These are phyloP conservation scores for Aphidius ervi DNA, from an alignment of 1,140 invertebrate genomes.

Conservation along the genomic window DNA sequence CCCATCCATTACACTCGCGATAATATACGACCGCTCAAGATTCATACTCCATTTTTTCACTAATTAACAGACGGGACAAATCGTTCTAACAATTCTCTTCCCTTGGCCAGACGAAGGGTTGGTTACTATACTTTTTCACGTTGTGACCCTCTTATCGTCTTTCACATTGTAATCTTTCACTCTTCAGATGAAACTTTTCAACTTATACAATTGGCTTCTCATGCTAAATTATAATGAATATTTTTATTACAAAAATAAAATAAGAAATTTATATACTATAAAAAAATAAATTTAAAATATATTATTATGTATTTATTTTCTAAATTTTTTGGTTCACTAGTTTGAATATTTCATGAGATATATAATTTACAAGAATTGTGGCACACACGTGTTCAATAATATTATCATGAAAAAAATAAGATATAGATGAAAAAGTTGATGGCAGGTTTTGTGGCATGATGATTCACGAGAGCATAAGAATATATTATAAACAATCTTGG, in stretches of 20 bases:
- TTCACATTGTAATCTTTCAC: conserved; percentile 1
- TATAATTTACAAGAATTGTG: neutral
- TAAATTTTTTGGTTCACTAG: too few species aligned
- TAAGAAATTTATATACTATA: too few species aligned
- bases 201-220: too few species aligned
- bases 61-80: conserved; percentile 58
- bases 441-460: conserved; percentile 18
- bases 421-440: conserved; percentile 24
- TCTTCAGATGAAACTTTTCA: conserved; percentile 11
- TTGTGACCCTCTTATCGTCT: neutral
- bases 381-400: neutral
- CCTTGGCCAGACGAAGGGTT: conserved; percentile 7
- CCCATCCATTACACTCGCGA: conserved; percentile 53
- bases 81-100: conserved; percentile 47
- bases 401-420: conserved; percentile 6
- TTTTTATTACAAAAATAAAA: too few species aligned
- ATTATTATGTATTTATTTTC: too few species aligned
- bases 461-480: too few species aligned
- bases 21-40: conserved; percentile 57
- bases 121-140: neutral
- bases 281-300: too few species aligned
- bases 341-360: too few species aligned
- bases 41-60: conserved; percentile 57
- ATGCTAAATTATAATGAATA: too few species aligned
- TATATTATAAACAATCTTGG: conserved; percentile 10